These are phyloP conservation scores for Atherix ibis DNA, from an alignment of 2,888 invertebrate species.

Conservation along the genomic window DNA sequence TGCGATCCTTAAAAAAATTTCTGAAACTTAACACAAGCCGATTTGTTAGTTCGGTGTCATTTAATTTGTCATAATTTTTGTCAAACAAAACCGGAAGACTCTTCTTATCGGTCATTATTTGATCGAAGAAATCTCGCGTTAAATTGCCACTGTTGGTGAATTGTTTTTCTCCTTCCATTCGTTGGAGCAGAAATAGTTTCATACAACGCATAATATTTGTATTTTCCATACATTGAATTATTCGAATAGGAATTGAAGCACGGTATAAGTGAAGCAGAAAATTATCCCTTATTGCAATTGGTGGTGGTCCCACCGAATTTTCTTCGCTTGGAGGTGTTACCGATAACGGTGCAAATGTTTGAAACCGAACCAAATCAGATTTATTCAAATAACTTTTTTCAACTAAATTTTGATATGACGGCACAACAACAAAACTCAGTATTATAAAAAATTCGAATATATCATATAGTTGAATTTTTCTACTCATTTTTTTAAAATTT, in stretches of 20 bases:
- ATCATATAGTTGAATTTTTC: too few relatives aligned
- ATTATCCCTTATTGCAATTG: neutral
- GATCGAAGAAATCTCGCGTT: constrained; percentile 25
- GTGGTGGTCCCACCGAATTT: too few relatives aligned
- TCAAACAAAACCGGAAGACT: constrained; percentile 18
- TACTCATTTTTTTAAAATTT: too few relatives aligned
- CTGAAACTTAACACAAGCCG: constrained; percentile 36
- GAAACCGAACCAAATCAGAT: too few relatives aligned
- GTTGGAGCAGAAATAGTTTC: constrained; percentile 39
- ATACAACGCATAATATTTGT: constrained; percentile 38
- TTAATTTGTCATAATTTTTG: constrained; percentile 35
- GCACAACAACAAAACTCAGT: too few relatives aligned
- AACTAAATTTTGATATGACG: too few relatives aligned
- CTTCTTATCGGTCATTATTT: constrained; percentile 21
- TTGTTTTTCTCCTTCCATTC: constrained; percentile 29
- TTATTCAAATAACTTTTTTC: too few relatives aligned
- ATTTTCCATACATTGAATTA: constrained; percentile 28
- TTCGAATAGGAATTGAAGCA: constrained; percentile 26
- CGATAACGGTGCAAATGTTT: too few relatives aligned
- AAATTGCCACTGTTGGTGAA: constrained; percentile 11
- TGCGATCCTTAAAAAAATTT: constrained; percentile 35
- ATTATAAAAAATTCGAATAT: too few relatives aligned
- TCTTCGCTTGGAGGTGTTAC: too few relatives aligned
- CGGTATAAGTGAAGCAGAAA: too few relatives aligned
- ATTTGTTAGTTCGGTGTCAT: constrained; percentile 36